phyloP scores from a whole-genome alignment of 1,140 invertebrate genomes.

The Neelides sp. region DNA sequence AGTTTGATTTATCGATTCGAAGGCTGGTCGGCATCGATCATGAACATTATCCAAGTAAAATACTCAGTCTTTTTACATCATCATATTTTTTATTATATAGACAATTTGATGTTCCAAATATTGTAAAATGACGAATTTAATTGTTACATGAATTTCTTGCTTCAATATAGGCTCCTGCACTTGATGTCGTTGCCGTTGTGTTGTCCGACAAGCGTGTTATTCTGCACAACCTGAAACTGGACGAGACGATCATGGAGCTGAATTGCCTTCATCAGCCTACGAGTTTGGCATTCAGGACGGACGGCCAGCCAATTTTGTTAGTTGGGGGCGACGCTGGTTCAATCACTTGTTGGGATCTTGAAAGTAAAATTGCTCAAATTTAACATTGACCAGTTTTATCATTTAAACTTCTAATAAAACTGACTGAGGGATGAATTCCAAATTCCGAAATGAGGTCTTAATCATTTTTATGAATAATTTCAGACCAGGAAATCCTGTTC shows the following conservation, averaged over 20 bases:
- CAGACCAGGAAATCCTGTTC: constrained; percentile 44
- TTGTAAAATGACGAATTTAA: no score
- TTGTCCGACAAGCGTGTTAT: constrained; percentile 67
- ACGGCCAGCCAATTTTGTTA: constrained; percentile 73
- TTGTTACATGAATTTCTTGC: not conserved
- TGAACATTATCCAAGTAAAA: constrained; percentile 55
- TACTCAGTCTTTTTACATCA: not conserved
- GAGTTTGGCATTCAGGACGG: constrained; percentile 74
- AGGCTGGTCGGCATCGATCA: constrained; percentile 52
- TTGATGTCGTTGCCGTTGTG: constrained; percentile 80
- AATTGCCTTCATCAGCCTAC: constrained; percentile 86
- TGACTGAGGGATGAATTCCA: not conserved
- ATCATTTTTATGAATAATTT: constrained; percentile 43
- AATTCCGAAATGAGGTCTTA: not conserved
- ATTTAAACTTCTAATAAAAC: not conserved
- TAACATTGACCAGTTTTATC: not conserved
- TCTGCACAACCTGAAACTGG: constrained; percentile 76
- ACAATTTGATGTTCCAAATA: not conserved
- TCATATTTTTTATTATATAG: not conserved
- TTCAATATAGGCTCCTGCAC: constrained; percentile 54
- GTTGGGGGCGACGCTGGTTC: constrained; percentile 65
- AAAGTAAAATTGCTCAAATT: constrained; percentile 41
- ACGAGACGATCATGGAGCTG: constrained; percentile 73
- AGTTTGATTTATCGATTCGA: constrained; percentile 67
- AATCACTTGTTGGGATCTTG: constrained; percentile 86